These are phyloP conservation scores for Tamandua tetradactyla DNA, from an alignment of 2,797 vertebrate genomes.

Conservation along the genomic window DNA sequence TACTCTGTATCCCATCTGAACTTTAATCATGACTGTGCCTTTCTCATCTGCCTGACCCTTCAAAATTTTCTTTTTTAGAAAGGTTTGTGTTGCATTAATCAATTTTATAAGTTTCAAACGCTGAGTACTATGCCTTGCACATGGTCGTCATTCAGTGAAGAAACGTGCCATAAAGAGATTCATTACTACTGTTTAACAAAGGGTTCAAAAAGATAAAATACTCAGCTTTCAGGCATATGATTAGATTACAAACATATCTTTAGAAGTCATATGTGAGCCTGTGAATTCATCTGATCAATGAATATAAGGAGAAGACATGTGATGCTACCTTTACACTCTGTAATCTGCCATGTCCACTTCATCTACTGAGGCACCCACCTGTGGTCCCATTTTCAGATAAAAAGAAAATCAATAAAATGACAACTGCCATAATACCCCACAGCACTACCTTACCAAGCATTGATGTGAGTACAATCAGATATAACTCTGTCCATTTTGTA, in stretches of 20 bases:
- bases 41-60: not conserved
- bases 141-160: not conserved
- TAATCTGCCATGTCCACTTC: rapidly evolving
- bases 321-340: too few relatives aligned
- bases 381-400: not conserved
- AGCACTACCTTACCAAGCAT: not conserved
- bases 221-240: not conserved
- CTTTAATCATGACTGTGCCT: not conserved
- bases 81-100: not conserved
- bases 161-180: not conserved
- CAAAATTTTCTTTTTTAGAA: not conserved
- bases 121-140: not conserved
- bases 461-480: not conserved
- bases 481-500: not conserved
- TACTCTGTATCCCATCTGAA: not conserved
- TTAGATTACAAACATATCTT: not conserved
- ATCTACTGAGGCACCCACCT: rapidly evolving
- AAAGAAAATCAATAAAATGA: not conserved
- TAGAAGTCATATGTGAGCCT: not conserved
- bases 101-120: not conserved
- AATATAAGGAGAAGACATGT: not conserved
- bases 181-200: not conserved
- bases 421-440: not conserved
- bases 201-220: not conserved
- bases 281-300: not conserved